Percentiles rank a stretch among this genome's conserved stretches.
phyloP scores from a whole-genome alignment of 2,113 vertebrate genomes.

The Ginglymostoma cirratum region DNA sequence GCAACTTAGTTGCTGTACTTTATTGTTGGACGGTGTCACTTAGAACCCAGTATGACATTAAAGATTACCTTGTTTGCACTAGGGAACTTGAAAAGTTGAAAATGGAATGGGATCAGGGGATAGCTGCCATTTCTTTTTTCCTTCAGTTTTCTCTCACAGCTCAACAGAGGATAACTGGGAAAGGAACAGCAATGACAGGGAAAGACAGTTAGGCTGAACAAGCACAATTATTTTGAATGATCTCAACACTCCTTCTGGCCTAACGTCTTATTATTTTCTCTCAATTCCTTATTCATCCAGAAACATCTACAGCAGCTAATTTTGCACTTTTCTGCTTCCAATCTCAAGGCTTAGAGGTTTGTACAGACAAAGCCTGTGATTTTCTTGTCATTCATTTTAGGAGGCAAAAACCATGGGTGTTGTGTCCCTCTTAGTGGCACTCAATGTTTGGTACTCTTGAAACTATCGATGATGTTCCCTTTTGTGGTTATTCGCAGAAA shows the following conservation, averaged over 20 bases:
- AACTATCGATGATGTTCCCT: background rate
- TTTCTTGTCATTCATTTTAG: background rate
- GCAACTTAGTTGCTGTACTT: too few relatives aligned
- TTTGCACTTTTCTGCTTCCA: background rate
- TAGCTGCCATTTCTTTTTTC: too few relatives aligned
- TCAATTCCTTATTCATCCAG: background rate
- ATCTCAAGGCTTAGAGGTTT: too few relatives aligned
- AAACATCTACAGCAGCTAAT: background rate
- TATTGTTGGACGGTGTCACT: too few relatives aligned
- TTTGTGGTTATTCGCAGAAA: background rate
- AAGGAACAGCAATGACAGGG: background rate
- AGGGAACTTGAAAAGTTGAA: background rate
- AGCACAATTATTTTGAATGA: background rate
- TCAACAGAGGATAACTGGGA: background rate
- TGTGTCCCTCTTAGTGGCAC: background rate
- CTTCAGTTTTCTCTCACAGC: too few relatives aligned
- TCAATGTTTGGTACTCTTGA: background rate
- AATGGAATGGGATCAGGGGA: background rate
- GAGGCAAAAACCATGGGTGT: background rate
- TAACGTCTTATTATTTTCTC: background rate
- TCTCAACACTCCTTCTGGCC: background rate
- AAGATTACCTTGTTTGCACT: too few relatives aligned
- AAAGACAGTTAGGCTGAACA: background rate
- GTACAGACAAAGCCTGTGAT: background rate
- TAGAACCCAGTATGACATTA: background rate